Evolutionary conservation across 2,888 invertebrate genomes (phyloP).

Genomic region (Microctonus brassicae): DNA sequence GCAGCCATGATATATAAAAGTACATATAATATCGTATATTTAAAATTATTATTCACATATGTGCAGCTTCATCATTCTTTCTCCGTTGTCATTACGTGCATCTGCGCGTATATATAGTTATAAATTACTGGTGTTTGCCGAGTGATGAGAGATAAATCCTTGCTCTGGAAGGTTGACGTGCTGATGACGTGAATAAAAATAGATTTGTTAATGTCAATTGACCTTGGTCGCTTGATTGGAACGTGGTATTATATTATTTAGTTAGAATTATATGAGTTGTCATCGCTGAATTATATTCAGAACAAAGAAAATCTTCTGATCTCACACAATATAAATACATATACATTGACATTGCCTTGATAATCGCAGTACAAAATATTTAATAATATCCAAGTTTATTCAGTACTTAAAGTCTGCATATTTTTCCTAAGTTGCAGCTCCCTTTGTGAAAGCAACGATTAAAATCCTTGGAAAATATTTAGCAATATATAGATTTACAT

Average conservation of each 20-base stretch:
- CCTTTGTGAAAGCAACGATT: not conserved
- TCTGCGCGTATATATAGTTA: not conserved
- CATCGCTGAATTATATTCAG: constrained; percentile 5
- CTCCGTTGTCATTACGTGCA: not conserved
- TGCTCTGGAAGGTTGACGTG: constrained; percentile 38
- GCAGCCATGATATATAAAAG: constrained; percentile 62
- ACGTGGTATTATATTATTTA: constrained; percentile 20
- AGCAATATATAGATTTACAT: not conserved
- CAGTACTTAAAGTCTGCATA: too few species aligned
- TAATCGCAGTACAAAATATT: too few species aligned
- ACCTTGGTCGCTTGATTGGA: constrained; percentile 41
- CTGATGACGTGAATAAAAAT: constrained; percentile 42
- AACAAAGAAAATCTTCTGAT: not conserved
- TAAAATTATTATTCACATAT: not conserved
- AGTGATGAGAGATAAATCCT: constrained; percentile 38
- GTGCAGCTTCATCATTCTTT: not conserved
- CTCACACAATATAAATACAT: too few species aligned
- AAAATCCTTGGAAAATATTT: constrained; percentile 15
- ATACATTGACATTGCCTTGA: not conserved
- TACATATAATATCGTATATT: constrained; percentile 9
- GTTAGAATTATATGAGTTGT: not conserved
- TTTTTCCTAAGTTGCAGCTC: too few species aligned
- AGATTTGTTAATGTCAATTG: constrained; percentile 43
- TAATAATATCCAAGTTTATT: too few species aligned
- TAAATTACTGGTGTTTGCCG: constrained; percentile 23